Evolutionary conservation across 2,888 invertebrate genomes (phyloP).

Genomic region (Hydrotaea diabolus): DNA sequence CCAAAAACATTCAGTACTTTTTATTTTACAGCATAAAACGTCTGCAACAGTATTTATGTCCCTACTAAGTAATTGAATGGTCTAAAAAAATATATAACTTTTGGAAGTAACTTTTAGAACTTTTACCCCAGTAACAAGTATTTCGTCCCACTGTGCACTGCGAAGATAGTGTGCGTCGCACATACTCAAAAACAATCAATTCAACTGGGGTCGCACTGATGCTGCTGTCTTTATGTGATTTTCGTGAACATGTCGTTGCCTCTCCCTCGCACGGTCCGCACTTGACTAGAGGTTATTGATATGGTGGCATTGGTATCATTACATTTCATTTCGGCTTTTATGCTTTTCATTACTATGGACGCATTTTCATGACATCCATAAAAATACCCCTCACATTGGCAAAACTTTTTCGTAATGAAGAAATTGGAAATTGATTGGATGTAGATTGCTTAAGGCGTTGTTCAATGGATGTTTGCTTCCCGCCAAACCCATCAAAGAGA

Average conservation of each 20-base stretch:
- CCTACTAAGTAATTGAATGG: too few relatives aligned
- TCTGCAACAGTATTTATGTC: too few relatives aligned
- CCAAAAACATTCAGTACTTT: too few relatives aligned
- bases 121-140: too few relatives aligned
- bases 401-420: constrained; percentile 19
- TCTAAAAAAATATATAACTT: too few relatives aligned
- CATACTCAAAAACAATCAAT: constrained; percentile 22
- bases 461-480: neutral
- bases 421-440: constrained; percentile 27
- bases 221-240: constrained; percentile 22
- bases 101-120: too few relatives aligned
- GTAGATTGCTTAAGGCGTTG: constrained; percentile 8
- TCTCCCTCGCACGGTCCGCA: neutral
- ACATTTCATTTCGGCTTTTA: constrained; percentile 3
- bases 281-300: neutral
- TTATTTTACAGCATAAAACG: too few relatives aligned
- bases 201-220: neutral
- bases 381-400: constrained; percentile 11
- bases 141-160: neutral
- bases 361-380: constrained; percentile 16
- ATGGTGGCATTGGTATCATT: constrained; percentile 26
- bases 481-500: neutral
- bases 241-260: neutral
- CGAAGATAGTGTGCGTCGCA: neutral
- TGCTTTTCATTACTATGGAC: neutral